phyloP scores from a whole-genome alignment of 2,113 vertebrate genomes.

The Oceanodroma tethys region DNA sequence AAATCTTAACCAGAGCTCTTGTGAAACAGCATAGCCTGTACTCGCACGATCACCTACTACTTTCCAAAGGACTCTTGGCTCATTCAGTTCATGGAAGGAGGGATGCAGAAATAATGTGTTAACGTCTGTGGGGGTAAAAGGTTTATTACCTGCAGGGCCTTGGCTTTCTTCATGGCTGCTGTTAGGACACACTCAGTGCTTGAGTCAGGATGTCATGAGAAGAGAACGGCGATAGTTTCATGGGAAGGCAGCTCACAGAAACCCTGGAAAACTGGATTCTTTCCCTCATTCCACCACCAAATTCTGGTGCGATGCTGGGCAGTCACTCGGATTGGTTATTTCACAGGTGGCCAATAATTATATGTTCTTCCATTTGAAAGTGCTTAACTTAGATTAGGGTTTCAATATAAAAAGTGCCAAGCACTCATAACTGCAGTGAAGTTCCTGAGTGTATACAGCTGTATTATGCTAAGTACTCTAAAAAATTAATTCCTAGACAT shows the following conservation, averaged over 20 bases:
- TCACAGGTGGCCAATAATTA: background rate
- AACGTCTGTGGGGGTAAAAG: background rate
- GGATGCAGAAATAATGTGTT: background rate
- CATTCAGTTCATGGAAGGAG: background rate
- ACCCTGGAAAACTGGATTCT: background rate
- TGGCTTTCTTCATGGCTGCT: background rate
- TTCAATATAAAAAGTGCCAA: background rate
- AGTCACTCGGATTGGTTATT: background rate
- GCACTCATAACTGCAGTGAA: background rate
- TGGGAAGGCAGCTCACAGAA: background rate
- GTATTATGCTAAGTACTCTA: conserved; percentile 1
- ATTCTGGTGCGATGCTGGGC: background rate
- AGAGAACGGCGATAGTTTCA: background rate
- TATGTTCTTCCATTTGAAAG: background rate
- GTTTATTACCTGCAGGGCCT: background rate
- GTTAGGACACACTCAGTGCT: background rate
- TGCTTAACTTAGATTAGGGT: background rate
- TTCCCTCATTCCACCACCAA: background rate
- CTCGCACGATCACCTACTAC: background rate
- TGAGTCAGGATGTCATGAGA: background rate
- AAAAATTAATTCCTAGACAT: conserved; percentile 23
- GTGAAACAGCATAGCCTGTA: background rate
- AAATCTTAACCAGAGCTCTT: background rate
- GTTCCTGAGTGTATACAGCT: background rate
- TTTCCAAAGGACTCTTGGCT: background rate